Percentiles rank a stretch among this genome's conserved stretches.
Conservation (phyloP, 2,797 vertebrate genomes). For the Petrocephalus sullivani region DNA sequence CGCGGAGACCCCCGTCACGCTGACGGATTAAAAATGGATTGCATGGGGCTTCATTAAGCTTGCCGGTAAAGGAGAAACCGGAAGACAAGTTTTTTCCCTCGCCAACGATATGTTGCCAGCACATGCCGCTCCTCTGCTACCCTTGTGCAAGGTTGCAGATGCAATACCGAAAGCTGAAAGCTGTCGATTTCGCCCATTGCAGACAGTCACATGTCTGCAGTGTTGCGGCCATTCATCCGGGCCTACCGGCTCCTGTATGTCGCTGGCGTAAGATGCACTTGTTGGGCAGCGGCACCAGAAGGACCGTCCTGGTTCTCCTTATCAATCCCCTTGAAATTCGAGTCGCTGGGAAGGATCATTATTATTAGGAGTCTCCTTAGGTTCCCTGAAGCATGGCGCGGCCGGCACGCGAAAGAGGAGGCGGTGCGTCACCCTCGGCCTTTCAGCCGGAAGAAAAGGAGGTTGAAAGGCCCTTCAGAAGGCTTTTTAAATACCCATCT, state of each 20-base stretch:
- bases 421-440: not conserved
- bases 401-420: not conserved
- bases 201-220: not conserved
- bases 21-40: not conserved
- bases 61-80: not conserved
- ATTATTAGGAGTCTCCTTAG: not conserved
- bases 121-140: not conserved
- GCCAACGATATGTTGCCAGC: not conserved
- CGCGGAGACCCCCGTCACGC: not conserved
- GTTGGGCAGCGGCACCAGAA: not conserved
- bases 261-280: not conserved
- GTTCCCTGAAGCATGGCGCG: not conserved
- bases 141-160: no score
- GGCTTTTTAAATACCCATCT: not conserved
- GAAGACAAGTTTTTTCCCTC: not conserved
- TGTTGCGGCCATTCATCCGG: not conserved
- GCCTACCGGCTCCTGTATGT: not conserved
- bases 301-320: not conserved
- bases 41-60: not conserved
- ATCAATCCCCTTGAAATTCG: not conserved
- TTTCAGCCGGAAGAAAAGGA: not conserved
- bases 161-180: not conserved
- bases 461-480: not conserved
- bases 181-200: not conserved
- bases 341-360: not conserved